These are phyloP conservation scores for Tachysurus vachellii DNA, from an alignment of 2,113 vertebrate species.

Conservation along the genomic window DNA sequence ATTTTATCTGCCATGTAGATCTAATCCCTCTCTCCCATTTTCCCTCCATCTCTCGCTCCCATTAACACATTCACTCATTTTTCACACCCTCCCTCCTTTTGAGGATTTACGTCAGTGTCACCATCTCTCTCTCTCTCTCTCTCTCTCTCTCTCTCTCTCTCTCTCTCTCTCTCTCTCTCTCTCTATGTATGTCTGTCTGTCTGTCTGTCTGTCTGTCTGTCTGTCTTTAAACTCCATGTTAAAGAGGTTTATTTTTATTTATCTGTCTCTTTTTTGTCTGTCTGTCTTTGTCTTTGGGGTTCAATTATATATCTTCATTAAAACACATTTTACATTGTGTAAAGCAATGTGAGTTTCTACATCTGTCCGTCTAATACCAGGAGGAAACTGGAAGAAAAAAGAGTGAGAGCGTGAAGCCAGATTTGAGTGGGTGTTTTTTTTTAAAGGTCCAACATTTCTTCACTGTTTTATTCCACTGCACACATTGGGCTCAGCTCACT, in stretches of 20 bases:
- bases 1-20: constrained; percentile 27
- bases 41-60: neutral
- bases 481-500: neutral
- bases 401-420: constrained; percentile 45
- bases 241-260: too few relatives aligned
- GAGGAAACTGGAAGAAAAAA: constrained; percentile 39
- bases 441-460: constrained; percentile 10
- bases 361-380: constrained; percentile 30
- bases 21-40: constrained; percentile 22
- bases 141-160: constrained; percentile 22
- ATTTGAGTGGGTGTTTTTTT: constrained; percentile 34
- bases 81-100: constrained; percentile 35
- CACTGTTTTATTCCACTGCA: neutral
- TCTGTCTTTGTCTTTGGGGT: neutral
- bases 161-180: constrained; percentile 35
- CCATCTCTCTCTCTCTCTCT: constrained; percentile 7
- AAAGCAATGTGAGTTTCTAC: neutral
- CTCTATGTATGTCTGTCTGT: constrained; percentile 33
- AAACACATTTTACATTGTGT: constrained; percentile 4
- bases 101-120: constrained; percentile 18
- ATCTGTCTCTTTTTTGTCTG: neutral
- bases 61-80: constrained; percentile 40
- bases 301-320: constrained; percentile 21
- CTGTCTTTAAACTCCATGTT: neutral
- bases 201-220: neutral